These are phyloP conservation scores for Trachops cirrhosus DNA, from an alignment of 2,797 vertebrate genomes.

Conservation along the genomic window DNA sequence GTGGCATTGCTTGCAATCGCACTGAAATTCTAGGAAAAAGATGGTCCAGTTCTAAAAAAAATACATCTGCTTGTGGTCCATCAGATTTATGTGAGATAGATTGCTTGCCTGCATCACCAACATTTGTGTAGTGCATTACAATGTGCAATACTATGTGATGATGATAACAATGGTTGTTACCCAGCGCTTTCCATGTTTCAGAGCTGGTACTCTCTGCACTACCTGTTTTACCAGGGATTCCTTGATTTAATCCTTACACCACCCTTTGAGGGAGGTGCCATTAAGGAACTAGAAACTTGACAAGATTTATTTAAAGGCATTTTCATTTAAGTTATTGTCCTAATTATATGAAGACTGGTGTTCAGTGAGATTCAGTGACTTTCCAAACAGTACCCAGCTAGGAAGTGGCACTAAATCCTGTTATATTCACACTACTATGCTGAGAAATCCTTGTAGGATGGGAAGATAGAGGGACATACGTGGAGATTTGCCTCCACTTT, in stretches of 20 bases:
- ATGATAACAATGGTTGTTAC: background rate
- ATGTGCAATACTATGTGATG: background rate
- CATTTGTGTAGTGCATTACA: background rate
- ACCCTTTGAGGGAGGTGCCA: background rate
- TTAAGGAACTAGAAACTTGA: background rate
- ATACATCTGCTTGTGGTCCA: background rate
- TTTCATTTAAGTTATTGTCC: background rate
- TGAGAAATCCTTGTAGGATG: background rate
- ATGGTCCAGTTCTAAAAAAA: background rate
- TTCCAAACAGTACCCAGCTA: background rate
- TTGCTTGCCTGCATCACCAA: background rate
- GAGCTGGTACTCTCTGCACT: background rate
- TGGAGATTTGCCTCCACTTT: background rate
- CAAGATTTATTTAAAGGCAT: background rate
- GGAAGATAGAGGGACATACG: background rate
- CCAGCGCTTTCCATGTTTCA: background rate
- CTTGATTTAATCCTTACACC: background rate
- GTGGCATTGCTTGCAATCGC: background rate
- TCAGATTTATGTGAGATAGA: background rate
- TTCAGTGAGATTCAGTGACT: background rate
- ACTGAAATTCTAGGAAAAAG: conserved; percentile 54
- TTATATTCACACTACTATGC: background rate
- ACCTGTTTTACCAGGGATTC: background rate
- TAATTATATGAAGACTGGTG: background rate
- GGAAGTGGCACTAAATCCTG: background rate